Evolutionary conservation across 2,113 vertebrate species (phyloP), one percentile per base, ranked within the genome.

Genomic region (Lophura nycthemera): DNA sequence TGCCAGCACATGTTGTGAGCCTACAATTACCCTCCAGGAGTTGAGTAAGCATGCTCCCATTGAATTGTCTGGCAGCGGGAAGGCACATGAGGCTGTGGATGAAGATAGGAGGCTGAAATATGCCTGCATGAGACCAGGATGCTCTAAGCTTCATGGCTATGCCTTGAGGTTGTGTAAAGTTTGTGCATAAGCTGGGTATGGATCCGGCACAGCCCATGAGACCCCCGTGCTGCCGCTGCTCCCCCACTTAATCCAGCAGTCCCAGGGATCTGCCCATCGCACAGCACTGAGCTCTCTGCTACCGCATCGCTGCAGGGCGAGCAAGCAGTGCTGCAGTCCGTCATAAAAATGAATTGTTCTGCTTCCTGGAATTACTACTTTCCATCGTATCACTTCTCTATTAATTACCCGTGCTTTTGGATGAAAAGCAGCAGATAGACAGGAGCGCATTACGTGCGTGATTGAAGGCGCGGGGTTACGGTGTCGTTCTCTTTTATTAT

Each of bases 341-440:
- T 65, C 87, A 77, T 32, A 65, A 82, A 93, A 90, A 92, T 52
- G 18, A 80, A 95, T 90, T 86, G 34, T 64, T 92, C 54, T 36
- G 29, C 90, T 96, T 96, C 96, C 94, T 93, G 91, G 88, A 91
- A 93, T 96, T 83, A 86, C 30, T 69, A 60, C 73, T 74, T 91
- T 92, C 67, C 79, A 30, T 86, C 78, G 72, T 86, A 86, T 73
- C 87, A 48, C 93, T 92, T 82, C 76, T 89, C 90, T 91, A 63
- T 91, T 82, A 95, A 94, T 96, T 92, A 73, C 47, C 78, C 19
- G 64, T 16, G 54, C 83, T 88, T 73, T 77, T 42, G 90, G 88
- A 48, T 90, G 82, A 66, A 86, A 54, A 66, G 75, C 83, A 90
- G 84, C 85, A 93, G 90, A 83, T 40, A 88, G 94, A 27, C 70